Percentiles rank a stretch among this genome's conserved stretches.
Conservation (phyloP, 2,888 invertebrate species). For the Venustoraphidia nigricollis region DNA sequence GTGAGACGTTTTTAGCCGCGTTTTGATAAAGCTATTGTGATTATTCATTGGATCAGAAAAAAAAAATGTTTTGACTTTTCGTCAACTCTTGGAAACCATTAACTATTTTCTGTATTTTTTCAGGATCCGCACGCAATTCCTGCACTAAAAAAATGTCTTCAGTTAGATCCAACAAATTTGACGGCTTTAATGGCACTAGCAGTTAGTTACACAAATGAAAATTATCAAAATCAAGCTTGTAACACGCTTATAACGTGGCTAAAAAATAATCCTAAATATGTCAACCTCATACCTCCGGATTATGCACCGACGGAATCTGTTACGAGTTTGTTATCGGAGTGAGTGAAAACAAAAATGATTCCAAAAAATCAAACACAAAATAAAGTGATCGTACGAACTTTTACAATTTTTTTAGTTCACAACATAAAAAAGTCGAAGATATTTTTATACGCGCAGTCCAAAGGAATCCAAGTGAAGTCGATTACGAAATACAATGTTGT, state of each 20-base stretch:
- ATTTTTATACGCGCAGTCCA: conserved; percentile 68
- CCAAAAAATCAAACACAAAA: neutral
- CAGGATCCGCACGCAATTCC: conserved; percentile 82
- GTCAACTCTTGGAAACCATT: too few relatives aligned
- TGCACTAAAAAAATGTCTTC: conserved; percentile 73
- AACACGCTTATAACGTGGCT: conserved; percentile 67
- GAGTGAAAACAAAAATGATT: conserved; percentile 18
- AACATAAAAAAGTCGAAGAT: conserved; percentile 51
- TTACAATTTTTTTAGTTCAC: conserved; percentile 25
- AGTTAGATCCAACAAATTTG: conserved; percentile 63
- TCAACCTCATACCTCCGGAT: conserved; percentile 46
- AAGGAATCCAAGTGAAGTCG: conserved; percentile 53
- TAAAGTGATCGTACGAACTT: conserved; percentile 1
- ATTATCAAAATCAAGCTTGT: conserved; percentile 79
- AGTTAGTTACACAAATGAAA: conserved; percentile 93
- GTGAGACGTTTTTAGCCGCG: too few relatives aligned
- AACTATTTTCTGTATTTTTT: conserved; percentile 8
- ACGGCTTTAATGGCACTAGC: conserved; percentile 81
- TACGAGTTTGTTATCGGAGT: conserved; percentile 31
- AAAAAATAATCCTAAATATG: conserved; percentile 65
- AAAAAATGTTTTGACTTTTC: too few relatives aligned
- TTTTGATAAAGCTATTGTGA: too few relatives aligned
- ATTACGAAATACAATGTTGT: conserved; percentile 80
- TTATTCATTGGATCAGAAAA: too few relatives aligned
- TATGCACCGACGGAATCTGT: conserved; percentile 28